Percentiles rank a stretch among this genome's conserved stretches.
phyloP scores from a whole-genome alignment of 1,140 invertebrate genomes.

The Drosophila hydei region DNA sequence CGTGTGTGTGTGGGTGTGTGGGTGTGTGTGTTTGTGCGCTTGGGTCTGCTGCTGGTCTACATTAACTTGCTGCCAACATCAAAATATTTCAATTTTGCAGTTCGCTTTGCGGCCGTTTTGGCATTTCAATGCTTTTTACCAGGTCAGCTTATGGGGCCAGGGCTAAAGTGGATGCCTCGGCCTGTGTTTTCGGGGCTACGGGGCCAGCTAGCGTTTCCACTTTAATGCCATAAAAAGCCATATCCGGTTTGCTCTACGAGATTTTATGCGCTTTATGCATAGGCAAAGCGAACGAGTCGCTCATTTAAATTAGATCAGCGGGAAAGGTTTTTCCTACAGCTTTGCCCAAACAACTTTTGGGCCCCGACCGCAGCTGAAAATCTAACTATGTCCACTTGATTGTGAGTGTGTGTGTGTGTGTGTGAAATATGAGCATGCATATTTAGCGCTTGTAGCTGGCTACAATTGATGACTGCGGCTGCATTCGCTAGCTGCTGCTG shows the following conservation, averaged over 20 bases:
- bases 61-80: constrained; percentile 66
- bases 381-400: background rate
- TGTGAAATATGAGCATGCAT: constrained; percentile 26
- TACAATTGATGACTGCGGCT: constrained; percentile 33
- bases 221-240: constrained; percentile 67
- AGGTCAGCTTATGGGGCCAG: constrained; percentile 26
- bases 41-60: constrained; percentile 40
- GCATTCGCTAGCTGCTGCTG: constrained; percentile 16
- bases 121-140: constrained; percentile 64
- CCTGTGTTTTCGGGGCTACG: too few relatives aligned
- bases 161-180: background rate
- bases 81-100: constrained; percentile 81
- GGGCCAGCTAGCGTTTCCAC: constrained; percentile 22
- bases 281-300: constrained; percentile 14
- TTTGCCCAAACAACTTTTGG: constrained; percentile 25
- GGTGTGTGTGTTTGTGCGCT: constrained; percentile 7
- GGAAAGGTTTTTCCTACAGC: constrained; percentile 34
- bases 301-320: constrained; percentile 76
- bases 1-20: constrained; percentile 46
- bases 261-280: constrained; percentile 61
- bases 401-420: constrained; percentile 5
- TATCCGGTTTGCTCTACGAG: constrained; percentile 64
- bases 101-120: constrained; percentile 71
- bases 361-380: constrained; percentile 17
- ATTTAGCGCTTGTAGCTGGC: background rate